Percentiles rank a stretch among this genome's conserved stretches.
Conservation (phyloP, 2,888 invertebrate species). For the Miltochrista miniata region DNA sequence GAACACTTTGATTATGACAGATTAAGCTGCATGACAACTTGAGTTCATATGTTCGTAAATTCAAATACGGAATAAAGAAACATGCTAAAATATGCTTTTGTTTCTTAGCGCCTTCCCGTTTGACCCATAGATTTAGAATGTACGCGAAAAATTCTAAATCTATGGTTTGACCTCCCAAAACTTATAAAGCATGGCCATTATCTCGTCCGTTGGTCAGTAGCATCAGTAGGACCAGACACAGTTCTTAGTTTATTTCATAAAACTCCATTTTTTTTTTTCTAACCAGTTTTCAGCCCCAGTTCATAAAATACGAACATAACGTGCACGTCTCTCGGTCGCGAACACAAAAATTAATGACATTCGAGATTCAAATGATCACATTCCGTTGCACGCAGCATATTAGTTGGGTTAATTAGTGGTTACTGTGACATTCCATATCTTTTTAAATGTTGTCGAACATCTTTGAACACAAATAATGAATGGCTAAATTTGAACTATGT, state of each 20-base stretch:
- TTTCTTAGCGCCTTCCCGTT: too few relatives aligned
- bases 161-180: too few relatives aligned
- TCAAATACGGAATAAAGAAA: too few relatives aligned
- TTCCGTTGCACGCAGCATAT: conserved; percentile 51
- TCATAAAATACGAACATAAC: conserved; percentile 9
- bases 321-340: conserved; percentile 16
- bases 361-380: conserved; percentile 52
- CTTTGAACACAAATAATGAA: conserved; percentile 37
- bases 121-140: too few relatives aligned
- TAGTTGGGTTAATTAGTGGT: conserved; percentile 75
- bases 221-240: too few relatives aligned
- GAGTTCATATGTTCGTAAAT: too few relatives aligned
- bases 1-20: too few relatives aligned
- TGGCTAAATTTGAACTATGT: conserved; percentile 40
- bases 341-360: conserved; percentile 42
- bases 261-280: not conserved
- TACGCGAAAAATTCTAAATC: too few relatives aligned
- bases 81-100: too few relatives aligned
- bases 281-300: not conserved
- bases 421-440: conserved; percentile 48
- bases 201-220: too few relatives aligned
- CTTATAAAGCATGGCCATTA: too few relatives aligned
- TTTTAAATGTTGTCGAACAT: conserved; percentile 41
- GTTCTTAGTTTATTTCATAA: not conserved
- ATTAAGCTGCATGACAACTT: too few relatives aligned